Base-by-base conservation (phyloP, 2,888 invertebrate species). In the Macroteleia sp. region DNA sequence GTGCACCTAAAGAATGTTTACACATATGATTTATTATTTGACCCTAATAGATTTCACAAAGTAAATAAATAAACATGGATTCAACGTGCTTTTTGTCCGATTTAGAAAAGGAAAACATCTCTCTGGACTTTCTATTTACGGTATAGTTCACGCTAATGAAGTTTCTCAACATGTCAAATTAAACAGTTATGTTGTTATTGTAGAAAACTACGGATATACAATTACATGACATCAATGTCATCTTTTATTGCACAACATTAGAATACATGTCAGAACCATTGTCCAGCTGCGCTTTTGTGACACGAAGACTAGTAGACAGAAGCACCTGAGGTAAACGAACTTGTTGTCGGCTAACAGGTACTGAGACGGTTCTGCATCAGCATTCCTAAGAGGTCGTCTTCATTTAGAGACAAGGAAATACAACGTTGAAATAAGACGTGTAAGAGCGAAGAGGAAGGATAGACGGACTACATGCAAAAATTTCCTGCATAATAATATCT, bases 321-420 rank as follows among this genome's bases (percentile, higher is more conserved):
- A 79, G 71, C 50, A 52, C 34, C 52, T 61, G 78, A 73, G 69
- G 73, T 73, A 73, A 70, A 79, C 71, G 75, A 80, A 80, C 77
- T 77, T 64, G 56, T 79, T 77, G 69, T 77, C 77, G 77, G 74
- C 76, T 75, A 77, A 59, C 78, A 78, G 77, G 64, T 69, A 73
- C 75, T 67, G 71, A 69, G 75, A 67, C 75, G 71, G 75, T 77
- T 70, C 75, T 73, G 71, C 76, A 73, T 70, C 66, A 67, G 62
- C 62, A 77, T 81, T 79, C 77, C 81, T 77, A 70, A 64, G 79
- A 76, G 81, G 71, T 77, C 74, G 70, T 74, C 71, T 77, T 75
- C 67, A 77, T 70, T 81, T 81, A 67, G 41, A 76, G 81, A 77
- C 57, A 80, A 71, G 79, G 76, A 75, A 71, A 74, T 61, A 71